phyloP scores from a whole-genome alignment of 2,797 vertebrate species.

The Sebastes vulpes region DNA sequence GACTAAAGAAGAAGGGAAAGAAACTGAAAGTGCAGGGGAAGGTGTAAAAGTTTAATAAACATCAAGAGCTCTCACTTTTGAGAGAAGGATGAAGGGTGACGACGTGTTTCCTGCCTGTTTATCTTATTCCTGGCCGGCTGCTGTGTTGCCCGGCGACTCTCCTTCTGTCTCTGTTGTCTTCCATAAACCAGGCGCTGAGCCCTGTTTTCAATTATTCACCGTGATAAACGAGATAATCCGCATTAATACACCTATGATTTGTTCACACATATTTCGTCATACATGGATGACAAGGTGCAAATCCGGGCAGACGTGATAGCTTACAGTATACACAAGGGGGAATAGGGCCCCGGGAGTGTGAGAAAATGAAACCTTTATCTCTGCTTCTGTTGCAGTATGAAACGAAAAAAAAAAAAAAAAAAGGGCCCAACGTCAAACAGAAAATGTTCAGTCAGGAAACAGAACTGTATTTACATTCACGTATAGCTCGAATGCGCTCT shows the following conservation, averaged over 20 bases:
- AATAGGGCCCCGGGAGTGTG: background rate
- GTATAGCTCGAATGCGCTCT: background rate
- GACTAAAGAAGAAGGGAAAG: background rate
- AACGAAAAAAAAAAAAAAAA: background rate
- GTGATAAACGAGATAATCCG: conserved; percentile 14
- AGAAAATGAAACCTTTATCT: background rate
- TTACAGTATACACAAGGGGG: conserved; percentile 13
- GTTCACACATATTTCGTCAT: conserved; percentile 53
- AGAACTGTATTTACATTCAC: conserved; percentile 15
- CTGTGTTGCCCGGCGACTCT: conserved; percentile 5
- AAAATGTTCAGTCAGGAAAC: conserved; percentile 10
- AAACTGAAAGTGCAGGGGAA: background rate
- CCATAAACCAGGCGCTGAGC: conserved; percentile 16
- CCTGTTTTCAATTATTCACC: conserved; percentile 52
- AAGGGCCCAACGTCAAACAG: background rate
- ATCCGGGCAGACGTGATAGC: conserved; percentile 20
- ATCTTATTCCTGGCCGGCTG: conserved; percentile 17
- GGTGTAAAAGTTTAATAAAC: conserved; percentile 49
- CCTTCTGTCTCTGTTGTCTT: background rate
- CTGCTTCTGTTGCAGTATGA: background rate
- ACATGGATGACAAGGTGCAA: conserved; percentile 55
- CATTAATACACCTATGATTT: conserved; percentile 16
- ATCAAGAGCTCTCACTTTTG: conserved; percentile 24
- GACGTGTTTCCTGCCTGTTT: conserved; percentile 8
- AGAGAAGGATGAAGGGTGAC: conserved; percentile 11